Evolutionary conservation across 2,888 invertebrate genomes (phyloP), one percentile per base, ranked within the genome.

Genomic region (Camponotus fellah): DNA sequence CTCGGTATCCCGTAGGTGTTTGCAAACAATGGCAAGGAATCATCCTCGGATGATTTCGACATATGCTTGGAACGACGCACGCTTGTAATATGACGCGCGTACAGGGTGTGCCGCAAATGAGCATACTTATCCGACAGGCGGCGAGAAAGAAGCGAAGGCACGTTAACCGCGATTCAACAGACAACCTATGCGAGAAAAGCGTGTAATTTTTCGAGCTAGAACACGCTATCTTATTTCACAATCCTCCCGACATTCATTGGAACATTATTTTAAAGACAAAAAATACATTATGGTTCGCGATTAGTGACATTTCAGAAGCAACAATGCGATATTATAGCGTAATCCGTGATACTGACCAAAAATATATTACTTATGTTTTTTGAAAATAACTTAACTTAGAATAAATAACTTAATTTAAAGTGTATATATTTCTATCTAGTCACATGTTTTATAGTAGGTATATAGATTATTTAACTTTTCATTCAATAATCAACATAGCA

Each of bases 21-120:
- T 89, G 88, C 90, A 89, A 89, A 89, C 89, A 89, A 89, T 89
- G 83, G 88, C 84, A 53, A 68, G 76, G 88, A 84, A 89, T 88
- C 89, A 83, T 88, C 89, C 83, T 80, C 68, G 79, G 17, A 82
- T 62, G 84, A 89, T 88, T 89, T 89, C 89, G 88, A 88, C 88
- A 84, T 65, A 88, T 72, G 60, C 72, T 77, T 53, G 81, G 49
- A 81, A 84, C 87, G 80, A 81, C 68, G 43, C 32, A 21, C 43
- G 87, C 66, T 72, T 72, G 85, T 85, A 87, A 87, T 81, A 75
- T 66, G 88, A 89, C 82, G 83, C 87, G 53, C 60, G 37, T 26
- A 26, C 83, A 88, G 88, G 88, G 88, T 88, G 88, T 66, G 88
- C 88, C 88, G 77, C 60, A 66, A 89, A 87, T 62, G 81, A 82